A percentile compares a stretch with the other conserved stretches of the same genome.
These are phyloP conservation scores for Pterocles gutturalis DNA, from an alignment of 2,113 vertebrate species.

Conservation along the genomic window DNA sequence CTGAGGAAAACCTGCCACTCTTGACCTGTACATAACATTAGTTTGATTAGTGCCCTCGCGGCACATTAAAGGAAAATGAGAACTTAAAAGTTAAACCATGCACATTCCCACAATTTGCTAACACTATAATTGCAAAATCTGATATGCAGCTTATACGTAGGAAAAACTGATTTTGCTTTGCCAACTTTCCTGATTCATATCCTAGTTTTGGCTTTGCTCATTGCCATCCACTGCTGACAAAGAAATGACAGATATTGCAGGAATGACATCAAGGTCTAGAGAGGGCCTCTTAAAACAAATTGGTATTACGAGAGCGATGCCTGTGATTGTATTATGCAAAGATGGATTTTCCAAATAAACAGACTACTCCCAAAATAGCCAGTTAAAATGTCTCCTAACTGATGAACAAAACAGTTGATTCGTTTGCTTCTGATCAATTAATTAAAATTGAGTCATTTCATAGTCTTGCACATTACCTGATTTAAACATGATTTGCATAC, in stretches of 20 bases:
- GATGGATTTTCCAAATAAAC: constrained; percentile 51
- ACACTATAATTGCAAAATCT: neutral
- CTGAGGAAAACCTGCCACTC: constrained; percentile 38
- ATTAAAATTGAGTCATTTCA: neutral
- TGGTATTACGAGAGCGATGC: constrained; percentile 32
- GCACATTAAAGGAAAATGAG: constrained; percentile 30
- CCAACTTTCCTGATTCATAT: constrained; percentile 30
- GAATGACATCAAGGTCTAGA: constrained; percentile 54
- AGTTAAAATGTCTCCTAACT: neutral
- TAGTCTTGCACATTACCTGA: neutral
- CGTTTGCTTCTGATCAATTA: neutral
- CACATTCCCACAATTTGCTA: constrained; percentile 5
- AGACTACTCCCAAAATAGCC: constrained; percentile 48
- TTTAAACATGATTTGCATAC: neutral
- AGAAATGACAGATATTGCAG: constrained; percentile 41
- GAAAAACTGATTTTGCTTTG: neutral
- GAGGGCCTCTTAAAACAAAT: constrained; percentile 51
- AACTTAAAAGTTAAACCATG: constrained; percentile 32
- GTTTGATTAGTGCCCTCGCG: constrained; percentile 1
- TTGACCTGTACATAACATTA: constrained; percentile 28
- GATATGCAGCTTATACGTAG: neutral
- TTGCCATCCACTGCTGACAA: constrained; percentile 47
- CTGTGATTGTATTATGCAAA: constrained; percentile 49
- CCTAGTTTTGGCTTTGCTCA: constrained; percentile 8
- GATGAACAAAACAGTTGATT: neutral